Evolutionary conservation across 2,797 vertebrate species (phyloP), one percentile per base, ranked within the genome.

Genomic region (Euthynnus affinis): DNA sequence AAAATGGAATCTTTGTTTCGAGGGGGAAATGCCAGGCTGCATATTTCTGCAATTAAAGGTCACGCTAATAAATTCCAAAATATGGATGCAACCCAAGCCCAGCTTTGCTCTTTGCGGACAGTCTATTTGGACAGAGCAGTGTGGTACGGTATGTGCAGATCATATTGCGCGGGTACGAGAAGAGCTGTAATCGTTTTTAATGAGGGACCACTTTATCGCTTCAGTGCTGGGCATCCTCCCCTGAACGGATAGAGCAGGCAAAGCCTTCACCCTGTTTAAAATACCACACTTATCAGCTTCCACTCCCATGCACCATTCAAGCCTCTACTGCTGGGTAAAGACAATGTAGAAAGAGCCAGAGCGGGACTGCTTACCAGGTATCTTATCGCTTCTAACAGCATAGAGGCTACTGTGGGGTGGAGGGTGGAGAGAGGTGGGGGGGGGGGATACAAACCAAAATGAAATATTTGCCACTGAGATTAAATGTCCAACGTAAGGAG

Each of bases 251-350:
- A 79, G 87, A 83, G 85, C 88, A 83, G 91, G 91, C 87, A 82
- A 82, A 90, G 87, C 90, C 88, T 89, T 86, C 87, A 74, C 86
- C 89, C 87, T 90, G 91, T 93, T 94, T 92, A 90, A 93, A 94
- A 94, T 93, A 92, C 92, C 91, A 87, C 82, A 88, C 88, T 93
- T 93, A 95, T 95, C 94, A 93, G 84, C 89, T 88, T 91, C 84
- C 88, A 92, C 93, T 93, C 91, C 91, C 90, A 70, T 88, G 85
- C 90, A 88, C 84, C 77, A 82, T 76, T 84, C 91, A 88, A 73
- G 84, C 86, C 83, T 87, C 86, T 3, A 66, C 73, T 78, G 86
- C 85, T 85, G 77, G 74, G 77, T 56, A 88, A 84, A 93, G 90
- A 93, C 92, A 91, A 92, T 89, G 87, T 74, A 64, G 78, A 76